Conservation (phyloP, 2,888 invertebrate species). For the Mycalesis mineus region DNA sequence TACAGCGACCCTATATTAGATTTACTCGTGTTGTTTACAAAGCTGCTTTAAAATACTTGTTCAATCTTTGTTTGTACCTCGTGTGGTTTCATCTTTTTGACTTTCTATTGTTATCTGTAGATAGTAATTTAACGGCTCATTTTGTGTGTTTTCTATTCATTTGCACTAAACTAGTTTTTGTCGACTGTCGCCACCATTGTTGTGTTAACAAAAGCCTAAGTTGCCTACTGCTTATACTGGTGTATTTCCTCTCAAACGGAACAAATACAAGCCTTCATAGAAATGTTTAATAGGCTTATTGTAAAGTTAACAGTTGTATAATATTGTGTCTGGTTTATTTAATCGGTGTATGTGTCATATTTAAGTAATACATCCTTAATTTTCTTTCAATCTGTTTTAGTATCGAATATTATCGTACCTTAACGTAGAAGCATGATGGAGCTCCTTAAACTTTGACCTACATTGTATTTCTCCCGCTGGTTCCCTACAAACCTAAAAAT, state of each 20-base stretch:
- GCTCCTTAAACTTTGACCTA: not conserved
- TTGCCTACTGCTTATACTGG: slow-evolving; percentile 28
- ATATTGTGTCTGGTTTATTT: not conserved
- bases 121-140: slow-evolving; percentile 35
- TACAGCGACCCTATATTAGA: slow-evolving; percentile 20
- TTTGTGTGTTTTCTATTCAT: slow-evolving; percentile 31
- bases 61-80: slow-evolving; percentile 31
- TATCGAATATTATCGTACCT: too few relatives aligned
- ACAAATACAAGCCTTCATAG: slow-evolving; percentile 18
- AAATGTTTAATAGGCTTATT: slow-evolving; percentile 1
- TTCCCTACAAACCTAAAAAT: not conserved
- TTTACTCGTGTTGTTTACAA: slow-evolving; percentile 49
- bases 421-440: too few relatives aligned
- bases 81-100: slow-evolving; percentile 39
- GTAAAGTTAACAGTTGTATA: slow-evolving; percentile 2
- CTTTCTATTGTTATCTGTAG: slow-evolving; percentile 37
- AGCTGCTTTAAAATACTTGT: slow-evolving; percentile 49
- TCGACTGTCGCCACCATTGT: slow-evolving; percentile 33
- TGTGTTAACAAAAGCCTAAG: slow-evolving; percentile 37
- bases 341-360: not conserved
- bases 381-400: not conserved
- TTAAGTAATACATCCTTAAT: too few relatives aligned
- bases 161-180: slow-evolving; percentile 28
- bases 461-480: not conserved
- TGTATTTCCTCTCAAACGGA: slow-evolving; percentile 13